A percentile compares a stretch with the other conserved stretches of the same genome.
phyloP scores from a whole-genome alignment of 2,797 vertebrate species.

The Melanotaenia boesemani region DNA sequence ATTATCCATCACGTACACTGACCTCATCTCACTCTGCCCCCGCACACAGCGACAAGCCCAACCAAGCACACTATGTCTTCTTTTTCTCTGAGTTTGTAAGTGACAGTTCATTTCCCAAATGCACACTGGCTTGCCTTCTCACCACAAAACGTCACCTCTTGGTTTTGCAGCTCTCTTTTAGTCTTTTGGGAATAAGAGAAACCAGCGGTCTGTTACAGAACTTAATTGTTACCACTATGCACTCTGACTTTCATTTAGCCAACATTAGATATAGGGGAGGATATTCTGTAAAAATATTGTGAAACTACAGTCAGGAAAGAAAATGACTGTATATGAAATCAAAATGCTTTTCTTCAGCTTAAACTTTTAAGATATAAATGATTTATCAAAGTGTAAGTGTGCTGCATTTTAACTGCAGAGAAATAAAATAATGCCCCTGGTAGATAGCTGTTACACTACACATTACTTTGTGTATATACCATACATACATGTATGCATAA shows the following conservation, averaged over 20 bases:
- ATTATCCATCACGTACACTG: conserved; percentile 74
- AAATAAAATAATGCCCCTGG: no score
- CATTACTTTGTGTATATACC: no score
- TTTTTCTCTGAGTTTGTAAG: conserved; percentile 32
- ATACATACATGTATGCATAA: no score
- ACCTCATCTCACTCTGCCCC: conserved; percentile 61
- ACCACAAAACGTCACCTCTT: conserved; percentile 37
- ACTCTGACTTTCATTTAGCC: not conserved
- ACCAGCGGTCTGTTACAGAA: conserved; percentile 1
- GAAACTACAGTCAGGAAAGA: not conserved
- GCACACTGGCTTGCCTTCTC: conserved; percentile 51
- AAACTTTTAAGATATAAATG: not conserved
- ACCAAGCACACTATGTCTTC: conserved; percentile 15
- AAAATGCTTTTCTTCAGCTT: not conserved
- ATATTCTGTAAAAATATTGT: not conserved
- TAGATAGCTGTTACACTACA: no score
- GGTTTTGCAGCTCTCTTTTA: not conserved
- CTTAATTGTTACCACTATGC: not conserved
- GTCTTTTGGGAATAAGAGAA: conserved; percentile 18
- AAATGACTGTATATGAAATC: not conserved
- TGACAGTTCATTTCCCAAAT: conserved; percentile 63
- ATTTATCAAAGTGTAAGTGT: not conserved
- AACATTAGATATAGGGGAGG: not conserved
- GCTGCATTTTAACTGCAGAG: no score
- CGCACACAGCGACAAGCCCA: conserved; percentile 19